Evolutionary conservation across 2,113 vertebrate species (phyloP).

Genomic region (Aptenodytes patagonicus): DNA sequence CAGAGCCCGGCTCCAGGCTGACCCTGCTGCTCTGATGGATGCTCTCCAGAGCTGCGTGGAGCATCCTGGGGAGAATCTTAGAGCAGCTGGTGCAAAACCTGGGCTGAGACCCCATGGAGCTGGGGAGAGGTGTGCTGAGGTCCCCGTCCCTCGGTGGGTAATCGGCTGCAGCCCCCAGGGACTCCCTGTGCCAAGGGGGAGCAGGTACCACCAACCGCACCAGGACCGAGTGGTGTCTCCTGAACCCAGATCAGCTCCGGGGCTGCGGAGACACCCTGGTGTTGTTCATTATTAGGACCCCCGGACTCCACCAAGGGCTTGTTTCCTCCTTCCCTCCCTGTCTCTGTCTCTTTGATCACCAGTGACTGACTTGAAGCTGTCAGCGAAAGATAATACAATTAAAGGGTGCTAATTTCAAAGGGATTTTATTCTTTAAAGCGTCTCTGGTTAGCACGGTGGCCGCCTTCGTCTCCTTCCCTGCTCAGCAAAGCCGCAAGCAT

Average conservation of each 20-base stretch:
- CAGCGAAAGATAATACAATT: constrained; percentile 9
- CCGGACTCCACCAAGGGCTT: background rate
- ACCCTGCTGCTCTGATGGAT: background rate
- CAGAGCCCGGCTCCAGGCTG: background rate
- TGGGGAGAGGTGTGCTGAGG: background rate
- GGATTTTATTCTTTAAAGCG: background rate
- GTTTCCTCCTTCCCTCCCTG: background rate
- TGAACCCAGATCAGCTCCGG: background rate
- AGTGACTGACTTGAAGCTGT: background rate
- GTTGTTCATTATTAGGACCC: background rate
- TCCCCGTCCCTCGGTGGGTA: background rate
- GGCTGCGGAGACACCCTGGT: fast-evolving
- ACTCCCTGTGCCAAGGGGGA: background rate
- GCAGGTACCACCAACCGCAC: background rate
- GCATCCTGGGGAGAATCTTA: background rate
- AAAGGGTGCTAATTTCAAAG: constrained; percentile 48
- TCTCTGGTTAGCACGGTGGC: background rate
- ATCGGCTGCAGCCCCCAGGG: background rate
- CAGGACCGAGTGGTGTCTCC: fast-evolving
- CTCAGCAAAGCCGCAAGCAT: background rate
- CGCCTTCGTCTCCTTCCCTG: background rate
- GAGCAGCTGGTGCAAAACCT: background rate
- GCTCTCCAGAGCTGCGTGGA: background rate
- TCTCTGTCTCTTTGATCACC: constrained; percentile 6
- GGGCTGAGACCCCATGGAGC: background rate